A percentile compares a stretch with the other conserved stretches of the same genome.
These are phyloP conservation scores for Drosophila biarmipes DNA, from an alignment of 1,140 invertebrate species.

Conservation along the genomic window DNA sequence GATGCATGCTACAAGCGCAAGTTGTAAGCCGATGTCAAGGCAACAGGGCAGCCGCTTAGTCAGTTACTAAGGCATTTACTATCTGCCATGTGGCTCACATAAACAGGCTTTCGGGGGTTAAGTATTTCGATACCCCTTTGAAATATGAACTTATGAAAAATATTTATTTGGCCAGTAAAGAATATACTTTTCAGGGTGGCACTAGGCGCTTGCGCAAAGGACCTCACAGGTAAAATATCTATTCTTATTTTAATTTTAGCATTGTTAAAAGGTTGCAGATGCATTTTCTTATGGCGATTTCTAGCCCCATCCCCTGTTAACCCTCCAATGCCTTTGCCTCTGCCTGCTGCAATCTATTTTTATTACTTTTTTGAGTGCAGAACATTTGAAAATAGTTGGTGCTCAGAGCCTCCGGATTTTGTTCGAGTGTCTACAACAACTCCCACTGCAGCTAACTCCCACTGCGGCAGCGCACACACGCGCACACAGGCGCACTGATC, in stretches of 20 bases:
- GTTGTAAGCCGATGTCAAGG: constrained; percentile 31
- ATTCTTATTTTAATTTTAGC: no score
- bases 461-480: constrained; percentile 68
- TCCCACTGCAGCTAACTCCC: constrained; percentile 35
- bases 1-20: constrained; percentile 62
- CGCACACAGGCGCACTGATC: constrained; percentile 19
- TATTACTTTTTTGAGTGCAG: background rate
- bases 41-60: constrained; percentile 9
- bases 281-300: no score
- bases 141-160: no score
- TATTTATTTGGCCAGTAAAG: background rate
- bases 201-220: constrained; percentile 55
- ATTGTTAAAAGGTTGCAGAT: background rate
- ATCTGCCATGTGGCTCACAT: background rate
- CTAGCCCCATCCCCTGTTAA: background rate
- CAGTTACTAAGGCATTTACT: background rate
- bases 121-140: no score
- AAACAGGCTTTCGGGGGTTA: background rate
- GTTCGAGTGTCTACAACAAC: constrained; percentile 19
- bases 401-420: constrained; percentile 6
- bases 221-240: background rate
- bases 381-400: constrained; percentile 18
- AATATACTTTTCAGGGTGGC: constrained; percentile 10
- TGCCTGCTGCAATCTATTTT: background rate
- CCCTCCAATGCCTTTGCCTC: background rate